These are phyloP conservation scores for Eutolmus rufibarbis DNA, from an alignment of 2,888 invertebrate genomes.

Conservation along the genomic window DNA sequence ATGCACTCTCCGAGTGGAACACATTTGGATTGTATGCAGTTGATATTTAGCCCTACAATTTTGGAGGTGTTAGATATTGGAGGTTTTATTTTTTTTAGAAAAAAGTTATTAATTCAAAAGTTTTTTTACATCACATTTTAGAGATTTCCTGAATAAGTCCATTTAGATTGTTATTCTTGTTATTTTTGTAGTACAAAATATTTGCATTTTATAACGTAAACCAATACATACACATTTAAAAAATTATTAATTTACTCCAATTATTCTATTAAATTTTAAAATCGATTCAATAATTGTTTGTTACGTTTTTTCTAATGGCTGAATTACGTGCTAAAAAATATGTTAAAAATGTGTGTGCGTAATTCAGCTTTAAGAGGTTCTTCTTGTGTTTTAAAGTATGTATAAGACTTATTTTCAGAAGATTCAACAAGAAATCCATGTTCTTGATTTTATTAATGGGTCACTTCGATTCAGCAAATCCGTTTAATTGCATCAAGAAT, in stretches of 20 bases:
- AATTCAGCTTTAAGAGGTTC: background rate
- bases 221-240: no score
- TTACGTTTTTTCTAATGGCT: background rate
- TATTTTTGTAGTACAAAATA: no score
- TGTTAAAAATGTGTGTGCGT: no score
- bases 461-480: background rate
- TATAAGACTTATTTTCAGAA: no score
- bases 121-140: background rate
- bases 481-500: background rate
- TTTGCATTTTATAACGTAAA: no score
- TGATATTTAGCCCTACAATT: background rate
- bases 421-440: no score
- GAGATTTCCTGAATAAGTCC: background rate
- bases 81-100: no score
- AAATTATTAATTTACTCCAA: no score
- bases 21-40: background rate
- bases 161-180: background rate
- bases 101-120: background rate
- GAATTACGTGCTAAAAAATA: no score
- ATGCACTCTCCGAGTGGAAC: background rate
- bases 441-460: background rate
- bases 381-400: no score
- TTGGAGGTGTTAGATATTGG: background rate
- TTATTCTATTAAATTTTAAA: no score
- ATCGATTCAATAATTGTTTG: no score